phyloP scores from a whole-genome alignment of 1,140 invertebrate genomes.

The Bathynomus jamesi region DNA sequence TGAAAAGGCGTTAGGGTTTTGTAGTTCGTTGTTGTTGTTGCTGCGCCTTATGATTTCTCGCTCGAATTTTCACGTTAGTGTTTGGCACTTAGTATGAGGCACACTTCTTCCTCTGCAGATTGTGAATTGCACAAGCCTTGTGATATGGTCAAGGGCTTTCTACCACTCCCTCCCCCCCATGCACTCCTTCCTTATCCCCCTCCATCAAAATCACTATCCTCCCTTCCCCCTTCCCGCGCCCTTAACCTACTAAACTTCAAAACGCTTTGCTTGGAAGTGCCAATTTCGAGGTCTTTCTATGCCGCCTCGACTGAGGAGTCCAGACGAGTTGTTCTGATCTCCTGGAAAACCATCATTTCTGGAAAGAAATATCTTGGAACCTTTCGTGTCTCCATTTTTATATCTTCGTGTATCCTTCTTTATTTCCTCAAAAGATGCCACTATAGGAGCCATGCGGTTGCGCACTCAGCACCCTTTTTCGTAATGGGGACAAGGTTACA shows the following conservation, averaged over 20 bases:
- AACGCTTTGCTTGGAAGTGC: background rate
- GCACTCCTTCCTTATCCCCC: background rate
- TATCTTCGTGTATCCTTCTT: background rate
- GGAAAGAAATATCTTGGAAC: background rate
- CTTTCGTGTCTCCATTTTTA: background rate
- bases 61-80: no score
- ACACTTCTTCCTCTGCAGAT: background rate
- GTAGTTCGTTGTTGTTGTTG: no score
- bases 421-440: background rate
- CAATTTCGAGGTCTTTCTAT: background rate
- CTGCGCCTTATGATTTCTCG: no score
- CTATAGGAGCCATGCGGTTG: background rate
- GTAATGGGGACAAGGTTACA: background rate
- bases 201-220: background rate
- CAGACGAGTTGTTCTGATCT: background rate
- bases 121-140: background rate
- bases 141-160: background rate
- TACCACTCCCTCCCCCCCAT: background rate
- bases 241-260: constrained; percentile 1
- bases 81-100: no score
- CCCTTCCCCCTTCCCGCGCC: background rate
- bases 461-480: background rate
- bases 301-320: background rate
- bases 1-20: no score
- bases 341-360: background rate